phyloP scores from a whole-genome alignment of 2,113 vertebrate genomes.

The Oreochromis spilurus region DNA sequence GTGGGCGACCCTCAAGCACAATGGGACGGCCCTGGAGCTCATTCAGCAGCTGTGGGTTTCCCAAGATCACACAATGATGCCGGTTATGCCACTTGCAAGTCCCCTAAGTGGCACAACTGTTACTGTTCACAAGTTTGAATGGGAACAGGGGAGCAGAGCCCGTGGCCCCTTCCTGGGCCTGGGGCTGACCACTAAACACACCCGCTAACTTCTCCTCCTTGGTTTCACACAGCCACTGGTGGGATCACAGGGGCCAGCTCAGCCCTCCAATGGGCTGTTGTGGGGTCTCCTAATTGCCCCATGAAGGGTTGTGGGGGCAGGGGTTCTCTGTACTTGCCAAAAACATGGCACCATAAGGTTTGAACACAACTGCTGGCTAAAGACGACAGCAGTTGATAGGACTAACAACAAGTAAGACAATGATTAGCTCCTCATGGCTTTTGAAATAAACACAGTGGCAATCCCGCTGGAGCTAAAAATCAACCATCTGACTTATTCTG shows the following conservation, averaged over 20 bases:
- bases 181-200: slow-evolving; percentile 65
- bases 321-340: slow-evolving; percentile 28
- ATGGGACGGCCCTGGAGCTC: slow-evolving; percentile 66
- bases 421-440: background rate
- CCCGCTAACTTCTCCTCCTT: slow-evolving; percentile 58
- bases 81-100: slow-evolving; percentile 71
- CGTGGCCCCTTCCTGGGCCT: slow-evolving; percentile 49
- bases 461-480: background rate
- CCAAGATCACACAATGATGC: slow-evolving; percentile 81
- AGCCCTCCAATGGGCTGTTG: slow-evolving; percentile 33
- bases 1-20: slow-evolving; percentile 69
- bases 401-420: background rate
- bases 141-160: slow-evolving; percentile 53
- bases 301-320: background rate
- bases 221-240: slow-evolving; percentile 62
- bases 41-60: slow-evolving; percentile 83
- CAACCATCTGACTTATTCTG: background rate
- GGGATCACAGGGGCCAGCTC: slow-evolving; percentile 50
- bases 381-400: background rate
- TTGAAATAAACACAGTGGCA: background rate
- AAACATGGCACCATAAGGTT: slow-evolving; percentile 44
- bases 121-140: slow-evolving; percentile 74
- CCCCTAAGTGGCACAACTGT: slow-evolving; percentile 71
- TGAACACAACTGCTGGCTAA: slow-evolving; percentile 23
- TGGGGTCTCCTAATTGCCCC: slow-evolving; percentile 62